A percentile compares a stretch with the other conserved stretches of the same genome.
These are phyloP conservation scores for Drosophila colorata DNA, from an alignment of 2,888 invertebrate genomes.

Conservation along the genomic window DNA sequence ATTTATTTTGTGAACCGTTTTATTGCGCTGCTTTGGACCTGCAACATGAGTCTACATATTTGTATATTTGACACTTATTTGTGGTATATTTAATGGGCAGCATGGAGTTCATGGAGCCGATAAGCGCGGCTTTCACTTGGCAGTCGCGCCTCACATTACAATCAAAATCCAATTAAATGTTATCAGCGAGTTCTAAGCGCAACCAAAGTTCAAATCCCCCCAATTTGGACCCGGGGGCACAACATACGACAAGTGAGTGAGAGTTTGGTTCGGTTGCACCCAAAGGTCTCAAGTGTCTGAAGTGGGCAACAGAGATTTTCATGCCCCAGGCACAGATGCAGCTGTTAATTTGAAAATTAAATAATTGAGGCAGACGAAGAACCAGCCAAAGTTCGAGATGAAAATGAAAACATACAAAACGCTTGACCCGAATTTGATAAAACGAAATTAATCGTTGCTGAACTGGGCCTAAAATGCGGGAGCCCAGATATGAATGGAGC, in stretches of 20 bases:
- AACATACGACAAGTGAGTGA: conserved; percentile 21
- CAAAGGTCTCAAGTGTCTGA: conserved; percentile 17
- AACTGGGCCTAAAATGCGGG: conserved; percentile 2
- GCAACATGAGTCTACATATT: conserved; percentile 1
- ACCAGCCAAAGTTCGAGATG: conserved; percentile 32
- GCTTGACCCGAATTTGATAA: conserved; percentile 57
- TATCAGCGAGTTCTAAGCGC: conserved; percentile 59
- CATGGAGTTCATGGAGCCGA: conserved; percentile 34
- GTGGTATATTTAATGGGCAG: conserved; percentile 8
- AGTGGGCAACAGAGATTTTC: conserved; percentile 16
- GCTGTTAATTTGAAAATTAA: conserved; percentile 76
- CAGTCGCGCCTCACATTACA: conserved; percentile 51
- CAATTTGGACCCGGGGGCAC: conserved; percentile 21
- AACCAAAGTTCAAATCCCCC: conserved; percentile 42
- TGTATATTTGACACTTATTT: conserved; percentile 24
- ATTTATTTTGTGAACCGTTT: conserved; percentile 11
- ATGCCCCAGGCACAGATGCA: conserved; percentile 55
- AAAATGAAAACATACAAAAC: conserved; percentile 50
- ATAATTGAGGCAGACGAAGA: conserved; percentile 57
- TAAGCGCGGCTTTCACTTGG: conserved; percentile 53
- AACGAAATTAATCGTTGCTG: conserved; percentile 19
- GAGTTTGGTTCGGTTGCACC: conserved; percentile 1
- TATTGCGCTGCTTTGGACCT: background rate
- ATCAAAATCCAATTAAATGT: conserved; percentile 74
- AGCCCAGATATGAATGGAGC: background rate